Conservation (phyloP, 1,140 invertebrate genomes). For the Zaprionus lachaisei region DNA sequence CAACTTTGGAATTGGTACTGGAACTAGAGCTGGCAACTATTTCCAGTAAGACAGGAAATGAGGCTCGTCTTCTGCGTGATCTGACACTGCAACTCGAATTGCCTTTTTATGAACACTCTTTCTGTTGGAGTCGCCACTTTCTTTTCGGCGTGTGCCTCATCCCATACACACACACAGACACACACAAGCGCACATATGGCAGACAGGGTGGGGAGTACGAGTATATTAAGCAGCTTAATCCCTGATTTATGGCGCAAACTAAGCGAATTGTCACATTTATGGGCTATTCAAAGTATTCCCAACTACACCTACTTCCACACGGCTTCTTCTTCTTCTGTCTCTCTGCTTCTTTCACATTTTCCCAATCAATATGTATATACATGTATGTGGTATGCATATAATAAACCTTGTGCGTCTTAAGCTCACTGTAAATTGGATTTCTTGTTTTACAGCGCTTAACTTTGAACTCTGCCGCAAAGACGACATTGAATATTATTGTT, state of each 20-base stretch:
- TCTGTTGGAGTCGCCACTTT: background rate
- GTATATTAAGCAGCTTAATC: slow-evolving; percentile 19
- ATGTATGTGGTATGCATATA: background rate
- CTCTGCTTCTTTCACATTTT: background rate
- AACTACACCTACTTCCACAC: background rate
- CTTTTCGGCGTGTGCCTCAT: background rate
- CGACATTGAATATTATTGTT: too few species aligned
- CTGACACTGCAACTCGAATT: background rate
- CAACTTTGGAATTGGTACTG: background rate
- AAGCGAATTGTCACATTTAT: slow-evolving; percentile 2
- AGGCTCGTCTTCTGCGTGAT: background rate
- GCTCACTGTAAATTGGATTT: background rate
- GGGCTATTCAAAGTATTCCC: background rate
- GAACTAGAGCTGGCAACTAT: background rate
- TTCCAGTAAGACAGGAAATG: slow-evolving; percentile 15
- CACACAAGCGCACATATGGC: background rate
- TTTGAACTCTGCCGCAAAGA: background rate
- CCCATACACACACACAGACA: background rate
- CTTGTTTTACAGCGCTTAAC: background rate
- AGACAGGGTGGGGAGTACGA: background rate
- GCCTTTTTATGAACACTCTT: slow-evolving; percentile 4
- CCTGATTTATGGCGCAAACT: slow-evolving; percentile 15
- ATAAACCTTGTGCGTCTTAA: too few species aligned
- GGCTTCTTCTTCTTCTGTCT: background rate
- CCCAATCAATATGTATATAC: slow-evolving; percentile 12